Base-by-base conservation (phyloP, 2,888 invertebrate species). In the Odontomyia ornata region DNA sequence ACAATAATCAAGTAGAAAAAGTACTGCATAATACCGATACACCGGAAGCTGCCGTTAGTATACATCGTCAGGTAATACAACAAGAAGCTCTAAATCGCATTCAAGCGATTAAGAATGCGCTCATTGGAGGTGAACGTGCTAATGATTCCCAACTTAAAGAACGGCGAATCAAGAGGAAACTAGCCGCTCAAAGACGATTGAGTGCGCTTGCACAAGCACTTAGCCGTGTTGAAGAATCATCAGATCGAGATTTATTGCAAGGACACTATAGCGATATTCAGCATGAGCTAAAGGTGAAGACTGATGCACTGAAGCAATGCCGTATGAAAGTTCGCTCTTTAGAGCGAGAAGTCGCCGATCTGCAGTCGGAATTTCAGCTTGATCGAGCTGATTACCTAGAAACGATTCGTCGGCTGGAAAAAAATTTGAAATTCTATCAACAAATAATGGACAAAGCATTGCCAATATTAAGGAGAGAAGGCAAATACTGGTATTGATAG, bases 301-400 rank as follows among this genome's bases (percentile, higher is more conserved):
- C 91, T 7, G 91, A 92, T 71, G 87, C 90, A 9, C 85, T 94
- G 43, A 89, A 91, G 81, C 89, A 89, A 79, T 91, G 91, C 81
- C 89, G 91, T 78, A 89, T 90, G 80, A 92, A 91, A 88, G 89
- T 91, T 25, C 90, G 90, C 81, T 87, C 89, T 21, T 84, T 94
- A 73, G 92, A 94, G 82, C 87, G 91, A 77, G 95, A 95, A 85
- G 91, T 95, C 25, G 86, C 88, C 4, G 95, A 95, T 84, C 87
- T 95, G 1, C 93, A 94, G 82, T 89, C 92, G 11, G 95, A 95
- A 86, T 95, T 95, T 85, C 93, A 95, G 85, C 88, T 90, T 76
- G 95, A 95, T 83, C 88, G 94, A 1, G 91, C 92, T n/a, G 94
- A 95, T 83, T 95, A 95, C 83, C 85, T 95, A 79, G 95, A 95